These are phyloP conservation scores for Chiloscyllium plagiosum DNA, from an alignment of 2,113 vertebrate genomes.

Conservation along the genomic window DNA sequence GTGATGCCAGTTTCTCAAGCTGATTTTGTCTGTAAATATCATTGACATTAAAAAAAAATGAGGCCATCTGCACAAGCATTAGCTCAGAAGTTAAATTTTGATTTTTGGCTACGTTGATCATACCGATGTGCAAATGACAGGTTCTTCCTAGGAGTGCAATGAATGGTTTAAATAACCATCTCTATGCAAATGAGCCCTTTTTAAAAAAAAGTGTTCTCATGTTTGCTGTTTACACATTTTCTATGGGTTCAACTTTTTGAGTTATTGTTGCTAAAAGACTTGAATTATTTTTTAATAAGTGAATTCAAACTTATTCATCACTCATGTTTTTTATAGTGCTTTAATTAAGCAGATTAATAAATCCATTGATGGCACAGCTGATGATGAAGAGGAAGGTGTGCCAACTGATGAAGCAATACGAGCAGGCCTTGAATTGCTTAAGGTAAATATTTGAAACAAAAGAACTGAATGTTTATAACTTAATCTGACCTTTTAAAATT, in stretches of 20 bases:
- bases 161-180: neutral
- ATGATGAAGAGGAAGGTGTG: conserved; percentile 81
- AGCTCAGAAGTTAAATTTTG: neutral
- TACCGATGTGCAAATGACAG: neutral
- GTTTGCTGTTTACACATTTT: neutral
- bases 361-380: conserved; percentile 79
- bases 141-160: neutral
- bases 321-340: conserved; percentile 54
- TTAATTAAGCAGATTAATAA: conserved; percentile 83
- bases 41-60: neutral
- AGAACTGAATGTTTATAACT: neutral
- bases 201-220: neutral
- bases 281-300: neutral
- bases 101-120: neutral
- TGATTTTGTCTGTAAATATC: neutral
- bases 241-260: neutral
- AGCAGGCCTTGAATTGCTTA: conserved; percentile 77
- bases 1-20: neutral
- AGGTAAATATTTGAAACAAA: conserved; percentile 55
- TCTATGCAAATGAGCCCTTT: neutral
- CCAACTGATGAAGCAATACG: conserved; percentile 77
- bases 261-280: neutral
- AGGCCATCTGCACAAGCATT: neutral
- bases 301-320: neutral
- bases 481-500: neutral